Evolutionary conservation across 2,797 vertebrate species (phyloP), one percentile per base, ranked within the genome.

Genomic region (Anas bernieri): DNA sequence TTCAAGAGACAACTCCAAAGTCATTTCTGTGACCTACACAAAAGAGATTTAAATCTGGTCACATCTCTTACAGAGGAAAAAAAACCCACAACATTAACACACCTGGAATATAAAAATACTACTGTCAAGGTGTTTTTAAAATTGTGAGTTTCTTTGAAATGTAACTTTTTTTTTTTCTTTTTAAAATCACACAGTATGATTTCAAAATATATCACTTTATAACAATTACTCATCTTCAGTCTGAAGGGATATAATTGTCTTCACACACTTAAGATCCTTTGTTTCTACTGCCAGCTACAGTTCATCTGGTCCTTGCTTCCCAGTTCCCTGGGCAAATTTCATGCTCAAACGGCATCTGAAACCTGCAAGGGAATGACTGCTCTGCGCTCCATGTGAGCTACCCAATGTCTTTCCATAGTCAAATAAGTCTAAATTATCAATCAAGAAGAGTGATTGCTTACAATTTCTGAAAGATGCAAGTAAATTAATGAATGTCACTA

Each of bases 1-100:
- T 97, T 99, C 99, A 96, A 99, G 96, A 28, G 95, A 98, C 96
- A 99, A 97, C 93, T 99, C 98, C 95, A 99, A 96, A 97, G 98
- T 98, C 80, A 99, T 98, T 97, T 98, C 98, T 89, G 99, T 99
- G 92, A 98, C 98, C 99, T 99, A 97, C 98, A 62, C 88, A 98
- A 98, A 92, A 79, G 97, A 94, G 16, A 95, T 35, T 94, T 93
- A 58, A 96, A 56, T 41, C 37, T 31, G 1, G 59, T 96, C 87
- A 97, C 12, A 63, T 52, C 43, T 68, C 64, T 89, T 74, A 81
- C 16, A 79, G 28, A 85, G 17, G 14, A 5, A 7, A 58, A 50
- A 41, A 92, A 45, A 5, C 15, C 5, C 12, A 33, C 35, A 77
- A 0, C 21, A 78, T 8, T 75, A 59, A 67, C 17, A 54, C 5